A percentile compares a stretch with the other conserved stretches of the same genome.
phyloP scores from a whole-genome alignment of 1,140 invertebrate genomes.

The Melitaea cinxia region DNA sequence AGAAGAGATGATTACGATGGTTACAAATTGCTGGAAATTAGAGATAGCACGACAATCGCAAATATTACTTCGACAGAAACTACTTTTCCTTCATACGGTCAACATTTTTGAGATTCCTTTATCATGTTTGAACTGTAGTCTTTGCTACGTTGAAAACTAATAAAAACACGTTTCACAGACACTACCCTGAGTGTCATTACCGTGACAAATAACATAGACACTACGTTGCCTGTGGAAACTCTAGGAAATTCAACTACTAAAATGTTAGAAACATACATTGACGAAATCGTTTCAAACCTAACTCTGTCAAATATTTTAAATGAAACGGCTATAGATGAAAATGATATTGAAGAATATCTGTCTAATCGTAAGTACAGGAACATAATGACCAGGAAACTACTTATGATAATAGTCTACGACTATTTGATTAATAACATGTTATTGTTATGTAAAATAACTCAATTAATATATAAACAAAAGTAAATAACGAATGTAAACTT shows the following conservation, averaged over 20 bases:
- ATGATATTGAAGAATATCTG: slow-evolving; percentile 52
- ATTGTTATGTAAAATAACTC: too few relatives aligned
- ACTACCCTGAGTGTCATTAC: background rate
- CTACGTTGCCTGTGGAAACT: background rate
- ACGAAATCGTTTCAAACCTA: slow-evolving; percentile 22
- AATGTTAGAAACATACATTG: slow-evolving; percentile 14
- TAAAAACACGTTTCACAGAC: background rate
- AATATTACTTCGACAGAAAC: background rate
- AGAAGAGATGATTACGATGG: slow-evolving; percentile 48
- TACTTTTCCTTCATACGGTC: background rate
- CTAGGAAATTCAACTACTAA: background rate
- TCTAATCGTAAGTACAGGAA: slow-evolving; percentile 58
- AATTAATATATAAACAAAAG: too few relatives aligned
- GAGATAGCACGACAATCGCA: slow-evolving; percentile 20
- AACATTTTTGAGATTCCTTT: background rate
- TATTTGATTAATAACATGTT: background rate
- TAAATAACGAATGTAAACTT: too few relatives aligned
- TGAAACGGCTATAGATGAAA: slow-evolving; percentile 27
- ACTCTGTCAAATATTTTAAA: slow-evolving; percentile 19
- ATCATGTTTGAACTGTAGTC: background rate
- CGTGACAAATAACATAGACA: background rate
- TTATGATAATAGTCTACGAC: background rate
- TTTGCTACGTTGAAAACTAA: background rate
- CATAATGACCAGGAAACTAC: background rate
- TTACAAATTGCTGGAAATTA: slow-evolving; percentile 41